Evolutionary conservation across 2,888 invertebrate genomes (phyloP), one percentile per base, ranked within the genome.

Genomic region (Minunthozetes semirufus): DNA sequence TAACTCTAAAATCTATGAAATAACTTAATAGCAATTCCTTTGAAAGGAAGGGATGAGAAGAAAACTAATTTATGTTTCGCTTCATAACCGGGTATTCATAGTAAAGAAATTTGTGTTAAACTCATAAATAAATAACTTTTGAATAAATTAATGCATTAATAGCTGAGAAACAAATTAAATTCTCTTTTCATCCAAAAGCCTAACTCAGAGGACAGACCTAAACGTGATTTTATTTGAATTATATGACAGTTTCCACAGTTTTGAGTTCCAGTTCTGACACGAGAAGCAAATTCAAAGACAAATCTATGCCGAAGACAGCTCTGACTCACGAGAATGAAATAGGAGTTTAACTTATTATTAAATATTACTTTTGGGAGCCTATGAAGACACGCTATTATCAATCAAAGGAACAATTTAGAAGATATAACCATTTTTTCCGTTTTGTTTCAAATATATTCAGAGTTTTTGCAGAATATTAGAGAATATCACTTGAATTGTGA

Each of bases 401-500:
- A 70, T 70, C 70, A 70, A 48, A 70, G 13, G 5, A 48, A 48
- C 70, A 70, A 48, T 70, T 70, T 70, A 27, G 17, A 66, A 42
- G 27, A 48, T 42, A 46, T 48, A 70, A 70, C 27, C 1, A 22
- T 70, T 70, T 48, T 19, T 70, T 70, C 1, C 22, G 59, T 48
- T 22, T 42, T 38, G 25, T 38, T 25, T 70, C 48, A 22, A 19
- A 46, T 46, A 19, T 5, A 29, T 50, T 50, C 50, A 22, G 9
- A 1, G 13, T 17, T 29, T 59, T 1, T 27, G 29, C 29, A 3
- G 13, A 59, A 29, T 27, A 29, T 59, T 27, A 56, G 56, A 56
- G 25, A 27, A 29, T 59, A 22, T 22, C 22, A n/a, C n/a, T 13
- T 53, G 19, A 19, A 13, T 3, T 13, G 19, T n/a, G n/a, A 11